Evolutionary conservation across 2,888 invertebrate species (phyloP).

Genomic region (Trissoscelio sp.): DNA sequence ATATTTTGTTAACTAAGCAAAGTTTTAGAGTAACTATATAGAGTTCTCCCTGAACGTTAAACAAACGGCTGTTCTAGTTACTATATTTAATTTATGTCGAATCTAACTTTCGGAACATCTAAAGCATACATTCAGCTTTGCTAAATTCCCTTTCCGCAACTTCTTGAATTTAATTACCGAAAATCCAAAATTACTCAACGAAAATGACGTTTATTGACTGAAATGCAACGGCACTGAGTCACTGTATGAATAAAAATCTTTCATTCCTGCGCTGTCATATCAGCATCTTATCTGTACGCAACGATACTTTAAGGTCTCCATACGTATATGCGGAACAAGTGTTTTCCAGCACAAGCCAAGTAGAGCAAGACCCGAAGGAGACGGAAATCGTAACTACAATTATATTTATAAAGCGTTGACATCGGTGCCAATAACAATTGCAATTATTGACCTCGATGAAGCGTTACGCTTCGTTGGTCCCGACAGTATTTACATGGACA

Average conservation of each 20-base stretch:
- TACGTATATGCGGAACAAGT: conserved; percentile 53
- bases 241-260: not conserved
- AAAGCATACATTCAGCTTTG: conserved; percentile 1
- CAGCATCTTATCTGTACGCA: conserved; percentile 14
- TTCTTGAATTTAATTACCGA: not conserved
- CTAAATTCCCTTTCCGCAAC: conserved; percentile 7
- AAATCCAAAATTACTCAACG: no score
- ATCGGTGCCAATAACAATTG: conserved; percentile 67
- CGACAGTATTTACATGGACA: conserved; percentile 37
- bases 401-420: conserved; percentile 65
- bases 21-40: conserved; percentile 45
- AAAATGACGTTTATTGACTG: no score
- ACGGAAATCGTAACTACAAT: conserved; percentile 68
- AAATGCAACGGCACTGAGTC: no score
- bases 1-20: conserved; percentile 54
- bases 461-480: conserved; percentile 46
- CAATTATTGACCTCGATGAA: conserved; percentile 67
- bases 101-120: conserved; percentile 44
- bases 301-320: conserved; percentile 40
- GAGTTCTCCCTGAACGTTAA: conserved; percentile 47
- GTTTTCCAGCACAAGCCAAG: conserved; percentile 59
- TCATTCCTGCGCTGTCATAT: conserved; percentile 15
- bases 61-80: conserved; percentile 67
- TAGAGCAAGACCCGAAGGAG: conserved; percentile 71
- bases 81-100: conserved; percentile 66